These are phyloP conservation scores for Phalangium opilio DNA, from an alignment of 2,888 invertebrate species.

Conservation along the genomic window DNA sequence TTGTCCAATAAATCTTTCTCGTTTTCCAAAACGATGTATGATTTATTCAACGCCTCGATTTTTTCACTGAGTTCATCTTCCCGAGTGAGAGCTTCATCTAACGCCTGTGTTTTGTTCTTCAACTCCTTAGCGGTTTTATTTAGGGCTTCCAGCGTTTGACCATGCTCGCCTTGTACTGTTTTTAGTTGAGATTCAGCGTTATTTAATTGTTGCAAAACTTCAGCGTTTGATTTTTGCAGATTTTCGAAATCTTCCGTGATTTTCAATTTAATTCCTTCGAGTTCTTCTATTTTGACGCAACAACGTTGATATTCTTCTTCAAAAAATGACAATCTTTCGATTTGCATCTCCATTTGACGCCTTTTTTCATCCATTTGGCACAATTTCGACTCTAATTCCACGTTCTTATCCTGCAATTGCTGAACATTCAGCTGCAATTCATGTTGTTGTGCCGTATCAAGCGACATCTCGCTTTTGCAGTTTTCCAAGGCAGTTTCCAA, in stretches of 20 bases:
- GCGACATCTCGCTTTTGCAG: too few relatives aligned
- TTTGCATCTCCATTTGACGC: background rate
- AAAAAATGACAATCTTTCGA: slow-evolving; percentile 7
- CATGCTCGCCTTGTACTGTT: background rate
- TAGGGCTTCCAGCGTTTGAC: background rate
- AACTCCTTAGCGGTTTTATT: background rate
- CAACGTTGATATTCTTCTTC: slow-evolving; percentile 9
- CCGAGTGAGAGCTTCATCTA: too few relatives aligned
- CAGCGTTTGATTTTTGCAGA: too few relatives aligned
- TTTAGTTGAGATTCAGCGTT: too few relatives aligned
- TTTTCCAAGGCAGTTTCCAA: too few relatives aligned
- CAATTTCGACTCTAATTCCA: background rate
- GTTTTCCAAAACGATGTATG: background rate
- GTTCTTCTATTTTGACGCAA: background rate
- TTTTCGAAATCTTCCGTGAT: too few relatives aligned
- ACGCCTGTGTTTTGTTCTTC: too few relatives aligned
- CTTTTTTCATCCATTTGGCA: background rate
- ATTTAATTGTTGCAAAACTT: too few relatives aligned
- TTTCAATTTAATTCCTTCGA: background rate
- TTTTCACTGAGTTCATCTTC: background rate
- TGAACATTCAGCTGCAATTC: too few relatives aligned
- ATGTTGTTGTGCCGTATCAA: too few relatives aligned
- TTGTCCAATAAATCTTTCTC: too few relatives aligned
- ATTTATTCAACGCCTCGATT: background rate
- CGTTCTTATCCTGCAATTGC: background rate